These are phyloP conservation scores for Potorous gilbertii DNA, from an alignment of 2,797 vertebrate species.

Conservation along the genomic window DNA sequence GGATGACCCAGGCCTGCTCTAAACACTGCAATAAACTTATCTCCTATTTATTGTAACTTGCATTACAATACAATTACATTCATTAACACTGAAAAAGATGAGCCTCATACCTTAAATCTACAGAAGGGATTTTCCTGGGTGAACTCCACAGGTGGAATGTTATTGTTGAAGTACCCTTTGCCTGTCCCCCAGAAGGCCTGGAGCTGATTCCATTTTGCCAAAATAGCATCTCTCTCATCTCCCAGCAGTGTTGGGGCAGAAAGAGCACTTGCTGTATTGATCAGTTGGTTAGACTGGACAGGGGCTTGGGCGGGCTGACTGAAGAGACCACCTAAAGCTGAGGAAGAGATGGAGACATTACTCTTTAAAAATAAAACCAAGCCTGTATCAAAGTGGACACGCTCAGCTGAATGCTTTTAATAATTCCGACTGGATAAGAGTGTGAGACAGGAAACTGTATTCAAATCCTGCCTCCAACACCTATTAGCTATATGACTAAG, in stretches of 20 bases:
- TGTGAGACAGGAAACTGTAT: not conserved
- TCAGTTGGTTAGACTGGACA: constrained; percentile 93
- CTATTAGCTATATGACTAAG: not conserved
- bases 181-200: constrained; percentile 99
- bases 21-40: not conserved
- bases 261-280: constrained; percentile 96
- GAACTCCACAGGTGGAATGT: constrained; percentile 94
- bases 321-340: constrained; percentile 90
- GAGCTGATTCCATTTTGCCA: constrained; percentile 99
- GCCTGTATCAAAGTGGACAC: constrained; percentile 32
- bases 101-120: constrained; percentile 93
- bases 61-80: not conserved
- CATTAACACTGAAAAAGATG: constrained; percentile 9
- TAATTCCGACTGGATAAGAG: not conserved
- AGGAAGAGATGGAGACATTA: not conserved
- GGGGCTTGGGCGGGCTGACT: constrained; percentile 89
- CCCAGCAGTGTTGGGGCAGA: constrained; percentile 95
- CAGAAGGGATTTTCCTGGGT: constrained; percentile 98
- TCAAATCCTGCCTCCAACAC: not conserved
- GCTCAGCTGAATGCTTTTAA: not conserved
- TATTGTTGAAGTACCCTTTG: constrained; percentile 96
- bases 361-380: not conserved
- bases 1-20: too few species aligned
- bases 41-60: not conserved
- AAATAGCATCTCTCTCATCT: constrained; percentile 96